phyloP scores from a whole-genome alignment of 30 jellyfish, hydroid and myxozoan species.

The Aurelia aurita complex sp. Pacific region DNA sequence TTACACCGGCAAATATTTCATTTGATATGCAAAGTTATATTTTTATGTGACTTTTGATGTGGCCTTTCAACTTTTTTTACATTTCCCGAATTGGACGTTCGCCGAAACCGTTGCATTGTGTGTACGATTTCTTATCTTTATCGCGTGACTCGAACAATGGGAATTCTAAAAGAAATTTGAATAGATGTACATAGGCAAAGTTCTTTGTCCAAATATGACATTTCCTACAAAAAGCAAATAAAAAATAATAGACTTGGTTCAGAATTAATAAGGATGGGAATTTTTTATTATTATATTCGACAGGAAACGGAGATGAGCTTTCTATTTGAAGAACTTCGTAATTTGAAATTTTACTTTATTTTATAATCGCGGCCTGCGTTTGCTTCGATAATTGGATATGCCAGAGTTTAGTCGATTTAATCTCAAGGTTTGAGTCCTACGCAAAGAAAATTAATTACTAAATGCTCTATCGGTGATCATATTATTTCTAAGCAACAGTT shows the following conservation, averaged over 20 bases:
- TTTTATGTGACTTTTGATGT: too few species aligned
- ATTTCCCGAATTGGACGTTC: too few species aligned
- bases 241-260: slow-evolving; percentile 13
- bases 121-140: too few species aligned
- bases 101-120: too few species aligned
- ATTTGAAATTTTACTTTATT: background rate
- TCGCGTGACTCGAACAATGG: too few species aligned
- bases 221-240: slow-evolving; percentile 8
- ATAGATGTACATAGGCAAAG: too few species aligned
- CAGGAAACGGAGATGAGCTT: slow-evolving; percentile 37
- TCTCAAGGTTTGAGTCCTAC: background rate
- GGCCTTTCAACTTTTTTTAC: too few species aligned
- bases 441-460: too few species aligned
- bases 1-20: too few species aligned
- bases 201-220: background rate
- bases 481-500: background rate
- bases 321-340: background rate
- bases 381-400: slow-evolving; percentile 34
- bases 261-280: slow-evolving; percentile 43
- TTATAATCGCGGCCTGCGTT: slow-evolving; percentile 28
- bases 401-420: background rate
- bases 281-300: background rate
- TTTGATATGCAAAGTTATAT: too few species aligned
- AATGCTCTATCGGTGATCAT: background rate
- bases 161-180: too few species aligned